These are phyloP conservation scores for Gavia stellata DNA, from an alignment of 2,113 vertebrate genomes.

Conservation along the genomic window DNA sequence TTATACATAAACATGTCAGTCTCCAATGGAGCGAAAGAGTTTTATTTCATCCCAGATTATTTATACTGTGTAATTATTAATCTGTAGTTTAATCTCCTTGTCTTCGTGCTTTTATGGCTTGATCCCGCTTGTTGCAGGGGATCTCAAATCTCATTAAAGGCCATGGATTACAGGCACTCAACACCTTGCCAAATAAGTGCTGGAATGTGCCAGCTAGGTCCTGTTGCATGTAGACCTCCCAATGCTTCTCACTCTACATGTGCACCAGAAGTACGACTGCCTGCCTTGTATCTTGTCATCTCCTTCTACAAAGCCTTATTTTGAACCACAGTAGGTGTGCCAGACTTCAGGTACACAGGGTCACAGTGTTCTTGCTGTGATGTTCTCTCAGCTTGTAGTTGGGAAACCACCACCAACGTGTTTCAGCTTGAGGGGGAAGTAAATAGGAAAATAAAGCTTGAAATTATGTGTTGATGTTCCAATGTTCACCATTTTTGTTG, in stretches of 20 bases:
- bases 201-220: not conserved
- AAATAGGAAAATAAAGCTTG: not conserved
- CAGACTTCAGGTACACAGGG: not conserved
- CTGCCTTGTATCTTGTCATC: not conserved
- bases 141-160: slow-evolving; percentile 8
- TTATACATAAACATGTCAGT: not conserved
- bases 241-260: not conserved
- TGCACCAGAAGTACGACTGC: not conserved
- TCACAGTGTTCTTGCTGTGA: not conserved
- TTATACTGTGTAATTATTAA: slow-evolving; percentile 8
- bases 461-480: not conserved
- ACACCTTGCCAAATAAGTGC: not conserved
- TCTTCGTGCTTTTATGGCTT: not conserved
- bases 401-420: not conserved
- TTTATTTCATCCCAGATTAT: not conserved
- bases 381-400: not conserved
- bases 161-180: not conserved
- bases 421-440: not conserved
- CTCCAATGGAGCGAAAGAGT: not conserved
- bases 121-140: not conserved
- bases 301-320: not conserved
- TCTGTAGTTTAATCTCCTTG: slow-evolving; percentile 16
- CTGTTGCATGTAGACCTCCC: not conserved
- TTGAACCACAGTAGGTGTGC: not conserved
- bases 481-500: not conserved